Percentiles rank a stretch among this genome's conserved stretches.
These are phyloP conservation scores for Tetragonula carbonaria DNA, from an alignment of 2,888 invertebrate genomes.

Conservation along the genomic window DNA sequence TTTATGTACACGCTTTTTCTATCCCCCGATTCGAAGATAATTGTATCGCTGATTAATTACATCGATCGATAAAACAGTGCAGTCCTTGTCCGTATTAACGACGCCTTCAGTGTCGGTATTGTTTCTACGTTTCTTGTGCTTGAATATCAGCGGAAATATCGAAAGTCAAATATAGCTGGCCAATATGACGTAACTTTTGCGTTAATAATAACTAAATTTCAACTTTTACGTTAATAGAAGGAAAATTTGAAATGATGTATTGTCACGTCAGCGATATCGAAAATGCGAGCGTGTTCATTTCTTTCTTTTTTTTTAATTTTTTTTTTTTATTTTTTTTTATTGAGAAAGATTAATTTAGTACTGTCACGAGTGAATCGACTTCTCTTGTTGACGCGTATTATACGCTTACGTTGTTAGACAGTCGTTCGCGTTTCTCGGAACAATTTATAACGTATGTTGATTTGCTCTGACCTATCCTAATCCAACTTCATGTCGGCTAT, in stretches of 20 bases:
- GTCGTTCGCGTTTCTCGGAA: slow-evolving; percentile 23
- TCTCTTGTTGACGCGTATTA: slow-evolving; percentile 3
- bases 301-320: neutral
- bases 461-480: slow-evolving; percentile 33
- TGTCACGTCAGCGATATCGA: too few species aligned
- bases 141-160: too few species aligned
- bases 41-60: neutral
- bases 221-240: too few species aligned
- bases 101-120: too few species aligned
- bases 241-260: too few species aligned
- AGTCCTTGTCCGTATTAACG: too few species aligned
- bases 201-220: too few species aligned
- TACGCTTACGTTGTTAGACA: neutral
- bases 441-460: slow-evolving; percentile 3
- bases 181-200: too few species aligned
- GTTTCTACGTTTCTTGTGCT: too few species aligned
- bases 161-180: too few species aligned
- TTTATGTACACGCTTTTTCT: neutral
- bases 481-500: slow-evolving; percentile 1
- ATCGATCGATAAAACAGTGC: neutral
- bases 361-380: slow-evolving; percentile 1
- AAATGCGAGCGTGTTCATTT: too few species aligned
- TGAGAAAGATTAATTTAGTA: neutral
- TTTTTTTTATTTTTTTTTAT: neutral
- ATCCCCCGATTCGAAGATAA: neutral